Conservation (phyloP, 1,140 invertebrate genomes). For the Oncopodura yosiiana region DNA sequence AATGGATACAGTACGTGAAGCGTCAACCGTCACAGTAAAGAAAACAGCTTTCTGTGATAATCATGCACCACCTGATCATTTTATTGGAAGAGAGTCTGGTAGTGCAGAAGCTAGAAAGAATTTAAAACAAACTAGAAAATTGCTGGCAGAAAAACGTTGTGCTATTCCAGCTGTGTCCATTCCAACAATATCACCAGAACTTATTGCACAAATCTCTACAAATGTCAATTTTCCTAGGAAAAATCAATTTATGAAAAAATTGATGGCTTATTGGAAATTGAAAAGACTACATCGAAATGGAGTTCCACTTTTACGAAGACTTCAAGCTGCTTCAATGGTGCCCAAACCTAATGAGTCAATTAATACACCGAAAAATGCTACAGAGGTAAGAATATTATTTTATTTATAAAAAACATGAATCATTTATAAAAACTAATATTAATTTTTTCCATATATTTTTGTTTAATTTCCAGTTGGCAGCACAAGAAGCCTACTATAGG, state of each 20-base stretch:
- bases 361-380: conserved; percentile 21
- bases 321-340: conserved; percentile 53
- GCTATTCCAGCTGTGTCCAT: conserved; percentile 84
- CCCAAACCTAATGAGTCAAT: conserved; percentile 36
- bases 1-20: conserved; percentile 81
- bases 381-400: conserved; percentile 6
- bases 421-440: not conserved
- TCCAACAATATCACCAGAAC: conserved; percentile 83
- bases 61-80: conserved; percentile 68
- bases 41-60: conserved; percentile 94
- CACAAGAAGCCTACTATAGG: conserved; percentile 74
- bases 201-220: conserved; percentile 71
- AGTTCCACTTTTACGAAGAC: conserved; percentile 76
- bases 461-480: conserved; percentile 37
- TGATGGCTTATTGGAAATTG: conserved; percentile 88
- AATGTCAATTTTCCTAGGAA: conserved; percentile 61
- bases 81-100: not conserved
- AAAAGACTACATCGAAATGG: conserved; percentile 93
- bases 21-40: conserved; percentile 63
- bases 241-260: conserved; percentile 73
- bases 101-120: conserved; percentile 44
- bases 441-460: conserved; percentile 2
- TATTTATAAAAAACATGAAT: not conserved
- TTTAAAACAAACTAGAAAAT: conserved; percentile 67
- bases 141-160: conserved; percentile 72